Percentiles rank a stretch among this genome's conserved stretches.
Evolutionary conservation across 2,113 vertebrate species (phyloP).

Genomic region (Galbula dea): DNA sequence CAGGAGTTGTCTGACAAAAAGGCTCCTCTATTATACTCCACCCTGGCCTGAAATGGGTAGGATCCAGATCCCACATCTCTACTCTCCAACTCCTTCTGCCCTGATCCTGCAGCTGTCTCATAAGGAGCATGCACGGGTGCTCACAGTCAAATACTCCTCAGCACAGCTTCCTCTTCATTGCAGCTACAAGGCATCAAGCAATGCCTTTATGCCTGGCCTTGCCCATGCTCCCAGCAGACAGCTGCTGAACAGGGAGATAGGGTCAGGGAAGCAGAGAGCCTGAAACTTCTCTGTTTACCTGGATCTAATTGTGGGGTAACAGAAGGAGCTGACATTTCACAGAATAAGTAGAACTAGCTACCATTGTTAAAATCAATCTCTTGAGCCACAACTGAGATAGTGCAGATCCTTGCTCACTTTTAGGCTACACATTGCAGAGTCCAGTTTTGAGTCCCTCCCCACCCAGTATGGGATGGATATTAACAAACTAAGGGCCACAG

Average conservation of each 20-base stretch:
- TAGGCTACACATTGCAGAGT: neutral
- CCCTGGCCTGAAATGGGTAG: neutral
- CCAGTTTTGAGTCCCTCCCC: neutral
- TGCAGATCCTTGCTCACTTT: neutral
- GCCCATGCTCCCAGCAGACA: neutral
- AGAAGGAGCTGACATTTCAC: neutral
- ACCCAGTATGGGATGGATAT: neutral
- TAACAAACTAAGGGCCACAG: neutral
- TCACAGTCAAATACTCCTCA: neutral
- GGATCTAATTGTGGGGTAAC: neutral
- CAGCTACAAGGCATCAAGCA: neutral
- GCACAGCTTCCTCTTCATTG: neutral
- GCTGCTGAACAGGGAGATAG: neutral
- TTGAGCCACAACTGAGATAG: neutral
- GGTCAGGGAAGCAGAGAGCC: neutral
- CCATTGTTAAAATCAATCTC: neutral
- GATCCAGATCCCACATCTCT: neutral
- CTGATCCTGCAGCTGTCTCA: neutral
- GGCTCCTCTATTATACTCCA: neutral
- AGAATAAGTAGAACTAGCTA: neutral
- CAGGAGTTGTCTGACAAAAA: neutral
- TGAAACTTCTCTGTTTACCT: neutral
- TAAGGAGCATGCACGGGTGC: rapidly evolving
- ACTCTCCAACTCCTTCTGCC: neutral
- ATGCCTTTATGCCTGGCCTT: neutral